These are phyloP conservation scores for Phalera bucephala DNA, from an alignment of 2,888 invertebrate genomes.

Conservation along the genomic window DNA sequence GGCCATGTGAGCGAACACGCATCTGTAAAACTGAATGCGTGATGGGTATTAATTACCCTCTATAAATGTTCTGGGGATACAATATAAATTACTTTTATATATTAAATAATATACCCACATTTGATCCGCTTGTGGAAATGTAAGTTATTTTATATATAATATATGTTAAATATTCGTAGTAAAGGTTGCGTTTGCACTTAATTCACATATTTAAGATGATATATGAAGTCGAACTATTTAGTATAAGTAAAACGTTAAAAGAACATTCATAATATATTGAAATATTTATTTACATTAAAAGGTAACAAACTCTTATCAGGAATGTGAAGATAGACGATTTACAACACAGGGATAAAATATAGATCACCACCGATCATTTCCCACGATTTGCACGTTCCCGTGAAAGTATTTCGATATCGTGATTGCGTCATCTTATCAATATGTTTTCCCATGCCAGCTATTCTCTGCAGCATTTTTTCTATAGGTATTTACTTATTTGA, in stretches of 20 bases:
- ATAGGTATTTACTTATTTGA: slow-evolving; percentile 50
- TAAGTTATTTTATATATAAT: too few species aligned
- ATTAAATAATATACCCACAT: too few species aligned
- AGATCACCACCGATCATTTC: slow-evolving; percentile 55
- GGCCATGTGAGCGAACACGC: not conserved
- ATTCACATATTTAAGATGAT: too few species aligned
- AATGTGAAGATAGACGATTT: slow-evolving; percentile 40
- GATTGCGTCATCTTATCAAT: slow-evolving; percentile 60
- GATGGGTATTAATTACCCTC: too few species aligned
- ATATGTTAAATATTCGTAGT: too few species aligned
- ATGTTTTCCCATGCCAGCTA: slow-evolving; percentile 58
- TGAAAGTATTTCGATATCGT: slow-evolving; percentile 61
- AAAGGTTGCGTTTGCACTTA: too few species aligned
- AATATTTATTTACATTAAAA: slow-evolving; percentile 31
- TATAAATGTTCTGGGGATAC: too few species aligned
- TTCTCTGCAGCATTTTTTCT: slow-evolving; percentile 46
- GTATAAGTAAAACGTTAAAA: too few species aligned
- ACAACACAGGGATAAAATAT: slow-evolving; percentile 41
- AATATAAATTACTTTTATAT: too few species aligned
- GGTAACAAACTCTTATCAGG: slow-evolving; percentile 34
- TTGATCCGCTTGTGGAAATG: too few species aligned
- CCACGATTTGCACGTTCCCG: slow-evolving; percentile 60
- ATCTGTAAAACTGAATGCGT: not conserved
- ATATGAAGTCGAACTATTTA: too few species aligned
- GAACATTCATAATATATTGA: too few species aligned